Evolutionary conservation across 2,797 vertebrate genomes (phyloP).

Genomic region (Sebastes umbrosus): DNA sequence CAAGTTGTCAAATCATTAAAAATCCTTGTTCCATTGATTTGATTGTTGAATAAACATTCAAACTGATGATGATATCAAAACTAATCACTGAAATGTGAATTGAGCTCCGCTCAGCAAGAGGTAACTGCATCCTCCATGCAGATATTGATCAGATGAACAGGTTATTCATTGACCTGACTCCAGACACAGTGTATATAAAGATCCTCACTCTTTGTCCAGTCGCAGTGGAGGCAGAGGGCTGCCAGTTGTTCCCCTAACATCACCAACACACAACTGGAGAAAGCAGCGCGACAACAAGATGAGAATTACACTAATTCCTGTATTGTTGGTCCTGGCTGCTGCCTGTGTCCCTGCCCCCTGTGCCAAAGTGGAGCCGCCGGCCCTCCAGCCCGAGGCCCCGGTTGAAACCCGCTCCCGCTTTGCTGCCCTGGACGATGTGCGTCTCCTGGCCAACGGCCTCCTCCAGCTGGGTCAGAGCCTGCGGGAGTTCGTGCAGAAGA

Average conservation of each 20-base stretch:
- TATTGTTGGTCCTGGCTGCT: slow-evolving; percentile 70
- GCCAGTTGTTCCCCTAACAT: slow-evolving; percentile 16
- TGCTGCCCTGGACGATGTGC: slow-evolving; percentile 90
- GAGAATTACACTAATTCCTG: slow-evolving; percentile 61
- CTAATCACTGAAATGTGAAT: not conserved
- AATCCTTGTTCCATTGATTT: not conserved
- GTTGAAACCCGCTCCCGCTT: slow-evolving; percentile 83
- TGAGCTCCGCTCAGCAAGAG: not conserved
- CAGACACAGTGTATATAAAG: slow-evolving; percentile 52
- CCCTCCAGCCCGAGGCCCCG: not conserved
- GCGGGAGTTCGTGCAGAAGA: slow-evolving; percentile 93
- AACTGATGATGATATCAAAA: not conserved
- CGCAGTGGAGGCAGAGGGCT: not conserved
- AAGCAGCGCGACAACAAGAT: slow-evolving; percentile 66
- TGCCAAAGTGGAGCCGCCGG: slow-evolving; percentile 52
- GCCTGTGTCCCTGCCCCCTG: slow-evolving; percentile 71
- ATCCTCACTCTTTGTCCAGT: slow-evolving; percentile 8
- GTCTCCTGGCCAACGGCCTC: slow-evolving; percentile 89
- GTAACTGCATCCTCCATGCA: not conserved
- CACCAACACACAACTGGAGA: not conserved
- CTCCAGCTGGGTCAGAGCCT: slow-evolving; percentile 93
- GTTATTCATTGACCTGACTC: slow-evolving; percentile 67
- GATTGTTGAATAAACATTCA: not conserved
- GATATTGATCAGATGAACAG: slow-evolving; percentile 20
- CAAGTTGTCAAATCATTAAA: not conserved